Base-by-base conservation (phyloP, 2,888 invertebrate genomes). In the Orchestes rusci region DNA sequence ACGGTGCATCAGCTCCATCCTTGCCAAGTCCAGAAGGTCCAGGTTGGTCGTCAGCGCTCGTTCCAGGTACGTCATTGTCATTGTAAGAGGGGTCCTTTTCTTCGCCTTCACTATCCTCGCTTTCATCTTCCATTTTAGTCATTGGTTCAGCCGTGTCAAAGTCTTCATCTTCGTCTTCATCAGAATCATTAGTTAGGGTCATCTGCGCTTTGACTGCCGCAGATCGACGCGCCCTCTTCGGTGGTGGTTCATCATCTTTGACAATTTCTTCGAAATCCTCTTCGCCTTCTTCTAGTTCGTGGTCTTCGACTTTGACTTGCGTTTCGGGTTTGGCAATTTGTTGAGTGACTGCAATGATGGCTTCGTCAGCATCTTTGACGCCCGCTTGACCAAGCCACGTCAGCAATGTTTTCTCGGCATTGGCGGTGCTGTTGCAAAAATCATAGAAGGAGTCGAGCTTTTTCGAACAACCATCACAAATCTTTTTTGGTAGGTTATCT, bases 381-480 rank as follows among this genome's bases (percentile, higher is more conserved):
- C 56, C 59, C 5, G 56, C 53, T 55, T 64, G 58, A 10, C 57
- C 59, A 30, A 69, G 50, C 68, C 66, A 69, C 54, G 61, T 53
- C 45, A 65, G 48, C 42, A 70, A 55, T 49, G 68, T 67, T 54
- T 78, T 77, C 58, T 82, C 82, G 28, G 79, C 75, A 65, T 76
- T 80, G 7, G 76, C 75, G 38, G 79, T 75, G 56, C 77, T 78
- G 60, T 79, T 82, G 70, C 80, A 81, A 66, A 83, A 83, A 64
- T 80, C 76, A 65, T 82, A 82, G 57, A 79, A 72, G 64, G 79
- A 75, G 59, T 82, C 82, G 60, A 83, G 73, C 72, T 81, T 82
- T 62, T 76, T 77, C 64, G 77, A 77, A 65, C 83, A 83, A 53
- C 74, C 76, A 64, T 81, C 77, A 63, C 83, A 83, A 57, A 83